These are phyloP conservation scores for Myiagra hebetior DNA, from an alignment of 2,113 vertebrate genomes.

Conservation along the genomic window DNA sequence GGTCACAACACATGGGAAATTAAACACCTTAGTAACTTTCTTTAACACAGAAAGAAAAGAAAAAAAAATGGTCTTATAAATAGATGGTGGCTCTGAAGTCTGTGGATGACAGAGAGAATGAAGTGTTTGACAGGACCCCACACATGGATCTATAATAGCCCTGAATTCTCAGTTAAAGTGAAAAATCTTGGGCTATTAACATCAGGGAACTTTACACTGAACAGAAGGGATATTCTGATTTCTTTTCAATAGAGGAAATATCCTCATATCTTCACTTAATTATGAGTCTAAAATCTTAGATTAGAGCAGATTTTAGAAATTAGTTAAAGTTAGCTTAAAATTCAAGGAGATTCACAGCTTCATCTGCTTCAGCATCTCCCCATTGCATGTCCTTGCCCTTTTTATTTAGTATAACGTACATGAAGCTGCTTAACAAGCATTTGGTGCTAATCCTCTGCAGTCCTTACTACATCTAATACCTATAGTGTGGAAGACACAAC, in stretches of 20 bases:
- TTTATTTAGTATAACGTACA: background rate
- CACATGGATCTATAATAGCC: conserved; percentile 1
- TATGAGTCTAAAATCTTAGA: conserved; percentile 13
- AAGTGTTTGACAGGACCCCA: conserved; percentile 40
- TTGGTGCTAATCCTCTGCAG: background rate
- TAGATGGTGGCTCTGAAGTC: conserved; percentile 13
- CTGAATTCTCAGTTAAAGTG: background rate
- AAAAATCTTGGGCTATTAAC: background rate
- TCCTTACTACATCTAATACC: background rate
- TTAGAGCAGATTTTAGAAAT: conserved; percentile 41
- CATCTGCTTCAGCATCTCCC: background rate
- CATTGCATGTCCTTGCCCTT: background rate
- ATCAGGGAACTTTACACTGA: background rate
- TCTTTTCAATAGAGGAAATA: background rate
- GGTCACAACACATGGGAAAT: background rate
- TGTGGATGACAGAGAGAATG: conserved; percentile 30
- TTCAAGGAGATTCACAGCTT: conserved; percentile 2
- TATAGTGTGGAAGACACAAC: background rate
- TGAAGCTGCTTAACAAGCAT: background rate
- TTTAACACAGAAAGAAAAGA: conserved; percentile 5
- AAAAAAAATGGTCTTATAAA: background rate
- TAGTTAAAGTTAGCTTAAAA: conserved; percentile 26
- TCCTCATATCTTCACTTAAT: background rate
- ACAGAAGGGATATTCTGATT: background rate
- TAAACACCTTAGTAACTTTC: conserved; percentile 22